These are phyloP conservation scores for Acrobasis suavella DNA, from an alignment of 2,888 invertebrate species.

Conservation along the genomic window DNA sequence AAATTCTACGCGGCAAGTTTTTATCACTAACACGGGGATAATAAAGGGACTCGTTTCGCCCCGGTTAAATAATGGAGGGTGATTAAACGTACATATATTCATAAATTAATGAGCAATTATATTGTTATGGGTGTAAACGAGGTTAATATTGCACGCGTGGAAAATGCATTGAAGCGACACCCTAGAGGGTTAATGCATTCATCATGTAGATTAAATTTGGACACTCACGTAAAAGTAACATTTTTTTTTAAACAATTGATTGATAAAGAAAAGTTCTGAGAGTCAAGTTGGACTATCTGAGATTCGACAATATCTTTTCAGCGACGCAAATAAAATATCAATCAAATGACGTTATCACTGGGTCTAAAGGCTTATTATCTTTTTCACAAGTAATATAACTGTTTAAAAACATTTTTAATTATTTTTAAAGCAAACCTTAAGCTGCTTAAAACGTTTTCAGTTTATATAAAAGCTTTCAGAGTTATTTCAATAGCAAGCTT, in stretches of 20 bases:
- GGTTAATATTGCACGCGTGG: conserved; percentile 5
- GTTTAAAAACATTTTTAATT: too few relatives aligned
- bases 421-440: background rate
- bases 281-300: too few relatives aligned
- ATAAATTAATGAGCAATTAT: conserved; percentile 4
- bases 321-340: too few relatives aligned
- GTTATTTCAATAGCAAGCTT: background rate
- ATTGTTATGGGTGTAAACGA: background rate
- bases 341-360: too few relatives aligned
- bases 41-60: conserved; percentile 13
- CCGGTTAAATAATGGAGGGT: conserved; percentile 3
- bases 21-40: conserved; percentile 18
- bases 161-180: background rate
- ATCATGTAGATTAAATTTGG: background rate
- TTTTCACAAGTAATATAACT: too few relatives aligned
- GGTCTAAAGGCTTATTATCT: too few relatives aligned
- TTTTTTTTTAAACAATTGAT: too few relatives aligned
- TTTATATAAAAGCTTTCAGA: background rate
- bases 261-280: too few relatives aligned
- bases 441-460: background rate
- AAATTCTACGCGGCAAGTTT: conserved; percentile 13
- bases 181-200: background rate
- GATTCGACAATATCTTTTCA: too few relatives aligned
- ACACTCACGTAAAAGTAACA: too few relatives aligned
- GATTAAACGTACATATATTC: background rate